Conservation (phyloP, 2,888 invertebrate genomes). For the Teinopalpus imperialis region DNA sequence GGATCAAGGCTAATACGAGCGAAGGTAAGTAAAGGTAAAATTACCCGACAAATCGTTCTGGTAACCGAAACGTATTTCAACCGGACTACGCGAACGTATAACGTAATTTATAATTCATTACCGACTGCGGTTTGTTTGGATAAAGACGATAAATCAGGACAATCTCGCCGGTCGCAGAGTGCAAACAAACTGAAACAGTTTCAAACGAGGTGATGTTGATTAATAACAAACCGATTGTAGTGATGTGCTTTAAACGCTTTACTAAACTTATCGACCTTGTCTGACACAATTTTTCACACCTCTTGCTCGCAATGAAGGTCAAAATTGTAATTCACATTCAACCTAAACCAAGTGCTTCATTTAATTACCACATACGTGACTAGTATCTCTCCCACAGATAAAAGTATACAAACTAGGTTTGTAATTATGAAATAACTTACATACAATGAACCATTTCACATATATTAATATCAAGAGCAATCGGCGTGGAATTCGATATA, state of each 20-base stretch:
- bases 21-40: background rate
- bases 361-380: conserved; percentile 32
- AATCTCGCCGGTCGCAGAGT: conserved; percentile 6
- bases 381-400: conserved; percentile 39
- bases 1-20: background rate
- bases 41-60: background rate
- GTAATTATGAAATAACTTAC: conserved; percentile 42
- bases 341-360: conserved; percentile 32
- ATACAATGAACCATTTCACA: conserved; percentile 27
- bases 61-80: conserved; percentile 5
- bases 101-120: conserved; percentile 28
- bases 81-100: conserved; percentile 22
- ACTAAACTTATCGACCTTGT: conserved; percentile 14
- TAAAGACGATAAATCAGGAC: conserved; percentile 16
- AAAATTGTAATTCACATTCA: conserved; percentile 34
- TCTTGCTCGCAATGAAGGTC: conserved; percentile 41
- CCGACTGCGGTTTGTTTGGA: conserved; percentile 21
- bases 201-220: conserved; percentile 1
- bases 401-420: conserved; percentile 58
- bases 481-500: conserved; percentile 41
- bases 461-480: conserved; percentile 36
- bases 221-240: conserved; percentile 1
- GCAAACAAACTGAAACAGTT: conserved; percentile 9
- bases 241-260: background rate
- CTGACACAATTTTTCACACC: conserved; percentile 44